Evolutionary conservation across 2,797 vertebrate genomes (phyloP).

Genomic region (Pseudochromis fuscus): DNA sequence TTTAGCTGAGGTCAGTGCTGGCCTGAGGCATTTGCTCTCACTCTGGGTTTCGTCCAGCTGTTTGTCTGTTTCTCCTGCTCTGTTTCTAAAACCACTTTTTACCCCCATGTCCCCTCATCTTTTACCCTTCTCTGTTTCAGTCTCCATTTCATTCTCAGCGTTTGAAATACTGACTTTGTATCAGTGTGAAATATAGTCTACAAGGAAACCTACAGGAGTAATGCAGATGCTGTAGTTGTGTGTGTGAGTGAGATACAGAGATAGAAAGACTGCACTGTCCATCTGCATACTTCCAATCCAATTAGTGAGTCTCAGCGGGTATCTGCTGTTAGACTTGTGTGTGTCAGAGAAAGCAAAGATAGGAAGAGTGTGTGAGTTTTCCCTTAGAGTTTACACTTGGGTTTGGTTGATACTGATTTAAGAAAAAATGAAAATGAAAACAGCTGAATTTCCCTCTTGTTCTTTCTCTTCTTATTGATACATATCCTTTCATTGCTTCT

Average conservation of each 20-base stretch:
- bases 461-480: conserved; percentile 1
- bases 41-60: conserved; percentile 21
- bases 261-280: conserved; percentile 21
- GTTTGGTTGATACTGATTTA: not conserved
- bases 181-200: conserved; percentile 17
- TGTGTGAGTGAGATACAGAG: not conserved
- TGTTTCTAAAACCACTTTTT: conserved; percentile 27
- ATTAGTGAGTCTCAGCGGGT: conserved; percentile 55
- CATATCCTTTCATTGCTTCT: not conserved
- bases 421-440: not conserved
- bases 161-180: conserved; percentile 22
- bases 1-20: conserved; percentile 78
- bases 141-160: not conserved
- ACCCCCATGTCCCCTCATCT: not conserved
- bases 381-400: not conserved
- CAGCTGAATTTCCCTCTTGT: not conserved
- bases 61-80: conserved; percentile 21
- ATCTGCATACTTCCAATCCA: conserved; percentile 65
- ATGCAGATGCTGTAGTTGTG: conserved; percentile 1
- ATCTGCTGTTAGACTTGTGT: conserved; percentile 18
- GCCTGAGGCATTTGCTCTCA: conserved; percentile 58
- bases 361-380: conserved; percentile 10
- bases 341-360: not conserved
- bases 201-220: conserved; percentile 3
- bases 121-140: not conserved